A percentile compares a stretch with the other conserved stretches of the same genome.
phyloP scores from a whole-genome alignment of 2,113 vertebrate species.

The Brienomyrus brachyistius region DNA sequence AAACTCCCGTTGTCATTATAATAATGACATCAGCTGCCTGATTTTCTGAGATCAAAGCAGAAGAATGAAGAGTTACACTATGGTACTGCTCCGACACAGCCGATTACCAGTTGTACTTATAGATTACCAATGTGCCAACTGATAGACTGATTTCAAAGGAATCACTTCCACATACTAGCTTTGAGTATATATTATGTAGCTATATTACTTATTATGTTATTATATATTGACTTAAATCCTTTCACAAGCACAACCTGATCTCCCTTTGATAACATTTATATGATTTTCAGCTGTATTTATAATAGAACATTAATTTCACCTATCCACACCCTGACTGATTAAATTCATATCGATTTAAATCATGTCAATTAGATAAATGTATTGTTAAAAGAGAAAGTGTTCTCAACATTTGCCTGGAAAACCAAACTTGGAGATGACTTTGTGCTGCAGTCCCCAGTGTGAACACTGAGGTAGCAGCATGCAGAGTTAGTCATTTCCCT shows the following conservation, averaged over 20 bases:
- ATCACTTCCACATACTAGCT: neutral
- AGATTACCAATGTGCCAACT: neutral
- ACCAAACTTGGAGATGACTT: neutral
- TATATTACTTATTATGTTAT: neutral
- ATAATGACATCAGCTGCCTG: neutral
- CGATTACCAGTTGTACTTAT: neutral
- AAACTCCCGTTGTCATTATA: neutral
- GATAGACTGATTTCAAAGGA: neutral
- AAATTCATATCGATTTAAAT: neutral
- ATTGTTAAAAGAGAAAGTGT: neutral
- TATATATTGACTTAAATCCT: neutral
- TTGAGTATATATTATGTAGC: neutral
- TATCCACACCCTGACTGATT: neutral
- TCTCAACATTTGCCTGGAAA: neutral
- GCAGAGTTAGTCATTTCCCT: constrained; percentile 8
- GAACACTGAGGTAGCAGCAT: neutral
- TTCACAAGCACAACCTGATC: neutral
- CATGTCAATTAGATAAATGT: neutral
- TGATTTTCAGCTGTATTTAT: neutral
- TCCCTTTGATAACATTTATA: neutral
- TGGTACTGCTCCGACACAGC: neutral
- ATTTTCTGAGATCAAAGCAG: neutral
- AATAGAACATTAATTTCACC: neutral
- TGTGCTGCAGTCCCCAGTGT: neutral
- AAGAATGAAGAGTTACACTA: neutral